Base-by-base conservation (phyloP, 2,888 invertebrate species). In the Tigriopus californicus region DNA sequence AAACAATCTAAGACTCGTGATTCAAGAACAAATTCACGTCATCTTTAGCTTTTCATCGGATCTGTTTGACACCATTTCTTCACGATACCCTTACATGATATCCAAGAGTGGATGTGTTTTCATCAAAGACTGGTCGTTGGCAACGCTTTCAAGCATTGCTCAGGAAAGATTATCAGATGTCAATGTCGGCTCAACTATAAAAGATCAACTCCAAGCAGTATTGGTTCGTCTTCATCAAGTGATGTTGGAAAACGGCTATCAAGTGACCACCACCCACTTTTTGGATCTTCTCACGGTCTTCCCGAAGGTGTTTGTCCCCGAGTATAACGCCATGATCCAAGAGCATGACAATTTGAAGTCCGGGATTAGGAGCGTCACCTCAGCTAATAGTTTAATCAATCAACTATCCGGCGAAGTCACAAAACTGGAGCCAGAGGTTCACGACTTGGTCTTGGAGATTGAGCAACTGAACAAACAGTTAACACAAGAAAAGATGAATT, bases 371-470 rank as follows among this genome's bases (percentile, higher is more conserved):
- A 87, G 87, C 79, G 69, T 87, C 11, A 79, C 81, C 66, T 85
- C 86, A 72, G 87, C 87, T 0, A 85, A 86, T 67, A 78, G 78
- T 22, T 77, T 83, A 18, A 87, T 91, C 1, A 83, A 81, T 40
- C 78, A 80, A 4, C 91, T 92, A 90, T 85, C 88, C 71, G 79
- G 80, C 61, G 83, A 87, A 65, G 74, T 91, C 52, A 80, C 81
- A 10, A 79, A 80, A 1, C 78, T 91, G 75, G 85, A 84, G 63
- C 91, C 91, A 0, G 76, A 82, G 63, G 72, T 91, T 51, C 84
- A 83, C 58, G 76, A 79, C 64, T 86, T 88, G 68, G 82, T 83
- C 0, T 79, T 77, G 13, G 82, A 82, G 65, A 84, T 88, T 58
- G 78, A 81, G 47, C 79, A 80, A 41, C 74, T 92, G 33, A 81